Percentiles rank a stretch among this genome's conserved stretches.
Conservation (phyloP, 1,140 invertebrate species). For the Pseudomyrmex flavicornis region DNA sequence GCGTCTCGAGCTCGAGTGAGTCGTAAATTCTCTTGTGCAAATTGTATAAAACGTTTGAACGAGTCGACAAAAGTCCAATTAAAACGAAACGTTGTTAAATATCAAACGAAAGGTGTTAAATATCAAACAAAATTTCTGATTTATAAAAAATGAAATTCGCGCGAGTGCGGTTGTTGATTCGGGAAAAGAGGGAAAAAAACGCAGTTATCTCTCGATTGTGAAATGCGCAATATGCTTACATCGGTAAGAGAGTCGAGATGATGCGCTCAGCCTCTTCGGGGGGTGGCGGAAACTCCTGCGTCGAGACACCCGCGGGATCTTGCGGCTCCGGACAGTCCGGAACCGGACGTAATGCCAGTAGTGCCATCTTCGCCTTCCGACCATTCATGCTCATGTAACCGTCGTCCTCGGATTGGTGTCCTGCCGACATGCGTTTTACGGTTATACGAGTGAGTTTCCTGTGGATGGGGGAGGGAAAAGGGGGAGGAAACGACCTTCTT, state of each 20-base stretch:
- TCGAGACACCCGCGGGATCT: slow-evolving; percentile 85
- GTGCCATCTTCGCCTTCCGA: slow-evolving; percentile 89
- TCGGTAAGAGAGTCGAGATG: slow-evolving; percentile 90
- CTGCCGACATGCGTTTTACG: slow-evolving; percentile 73
- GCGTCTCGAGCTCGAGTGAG: background rate
- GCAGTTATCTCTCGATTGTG: background rate
- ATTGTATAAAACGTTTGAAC: too few species aligned
- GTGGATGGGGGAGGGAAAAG: background rate
- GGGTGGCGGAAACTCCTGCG: slow-evolving; percentile 88
- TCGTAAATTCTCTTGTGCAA: too few species aligned
- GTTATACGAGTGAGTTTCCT: background rate
- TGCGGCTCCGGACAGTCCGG: slow-evolving; percentile 87
- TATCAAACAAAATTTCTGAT: too few species aligned
- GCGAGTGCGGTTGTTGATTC: too few species aligned
- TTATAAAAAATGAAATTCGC: too few species aligned
- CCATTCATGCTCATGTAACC: slow-evolving; percentile 96
- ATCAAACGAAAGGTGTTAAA: too few species aligned
- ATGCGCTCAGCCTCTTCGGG: slow-evolving; percentile 91
- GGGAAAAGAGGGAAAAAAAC: too few species aligned
- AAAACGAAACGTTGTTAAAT: background rate
- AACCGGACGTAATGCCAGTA: slow-evolving; percentile 88
- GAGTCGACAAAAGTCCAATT: too few species aligned
- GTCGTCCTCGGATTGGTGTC: slow-evolving; percentile 94
- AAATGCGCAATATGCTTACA: slow-evolving; percentile 83
- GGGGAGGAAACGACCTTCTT: background rate